Conservation (phyloP, 2,113 vertebrate genomes). For the Brachypodius melanocephalos region DNA sequence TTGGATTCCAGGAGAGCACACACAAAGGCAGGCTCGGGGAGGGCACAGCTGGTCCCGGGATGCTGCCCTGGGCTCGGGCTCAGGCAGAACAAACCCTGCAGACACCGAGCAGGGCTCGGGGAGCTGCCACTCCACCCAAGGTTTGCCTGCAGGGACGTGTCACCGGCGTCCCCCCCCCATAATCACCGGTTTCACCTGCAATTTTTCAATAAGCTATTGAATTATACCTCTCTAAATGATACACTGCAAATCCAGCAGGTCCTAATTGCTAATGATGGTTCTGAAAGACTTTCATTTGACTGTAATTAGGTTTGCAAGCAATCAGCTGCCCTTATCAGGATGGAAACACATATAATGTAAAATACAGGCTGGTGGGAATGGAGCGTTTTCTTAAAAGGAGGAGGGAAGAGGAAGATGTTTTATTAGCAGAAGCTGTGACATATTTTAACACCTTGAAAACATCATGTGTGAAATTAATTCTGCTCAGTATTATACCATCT, state of each 20-base stretch:
- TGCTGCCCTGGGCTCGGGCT: not conserved
- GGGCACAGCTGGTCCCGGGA: not conserved
- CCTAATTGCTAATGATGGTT: slow-evolving; percentile 66
- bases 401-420: slow-evolving; percentile 35
- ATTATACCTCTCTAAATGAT: slow-evolving; percentile 59
- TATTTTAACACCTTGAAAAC: slow-evolving; percentile 61
- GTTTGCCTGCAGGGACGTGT: not conserved
- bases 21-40: not conserved
- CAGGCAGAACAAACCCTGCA: not conserved
- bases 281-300: slow-evolving; percentile 63
- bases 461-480: slow-evolving; percentile 68
- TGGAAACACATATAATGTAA: slow-evolving; percentile 34
- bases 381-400: not conserved
- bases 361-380: slow-evolving; percentile 29
- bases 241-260: slow-evolving; percentile 26
- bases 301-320: slow-evolving; percentile 70
- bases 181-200: slow-evolving; percentile 61
- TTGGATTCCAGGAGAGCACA: not conserved
- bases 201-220: slow-evolving; percentile 53
- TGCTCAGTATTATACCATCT: slow-evolving; percentile 46
- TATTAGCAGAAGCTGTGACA: slow-evolving; percentile 51
- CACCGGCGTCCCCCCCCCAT: not conserved
- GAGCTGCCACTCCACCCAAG: not conserved
- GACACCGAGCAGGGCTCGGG: not conserved
- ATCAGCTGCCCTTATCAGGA: slow-evolving; percentile 57